Percentiles rank a stretch among this genome's conserved stretches.
Conservation (phyloP, 1,140 invertebrate genomes). For the Gonatopus flavifemur region DNA sequence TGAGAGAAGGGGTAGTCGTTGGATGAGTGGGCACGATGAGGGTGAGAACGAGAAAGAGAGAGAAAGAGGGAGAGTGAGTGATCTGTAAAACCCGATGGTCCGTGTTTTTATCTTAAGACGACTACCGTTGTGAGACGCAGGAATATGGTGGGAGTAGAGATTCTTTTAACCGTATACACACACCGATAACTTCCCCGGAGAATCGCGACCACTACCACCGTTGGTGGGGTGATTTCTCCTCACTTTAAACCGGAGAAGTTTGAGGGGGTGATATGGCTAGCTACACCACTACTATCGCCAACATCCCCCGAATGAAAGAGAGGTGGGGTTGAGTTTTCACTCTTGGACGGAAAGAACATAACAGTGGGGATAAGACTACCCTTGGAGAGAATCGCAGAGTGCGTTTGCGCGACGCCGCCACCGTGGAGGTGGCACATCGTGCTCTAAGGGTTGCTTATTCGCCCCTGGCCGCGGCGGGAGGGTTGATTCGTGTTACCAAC, state of each 20-base stretch:
- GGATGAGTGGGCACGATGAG: not conserved
- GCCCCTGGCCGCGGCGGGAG: slow-evolving; percentile 35
- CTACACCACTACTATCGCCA: slow-evolving; percentile 13
- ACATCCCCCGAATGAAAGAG: slow-evolving; percentile 25
- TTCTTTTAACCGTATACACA: not conserved
- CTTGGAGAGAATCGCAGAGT: slow-evolving; percentile 53
- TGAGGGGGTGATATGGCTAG: slow-evolving; percentile 9
- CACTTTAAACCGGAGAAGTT: too few relatives aligned
- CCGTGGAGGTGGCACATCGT: slow-evolving; percentile 54
- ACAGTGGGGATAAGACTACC: slow-evolving; percentile 57
- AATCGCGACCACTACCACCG: too few relatives aligned
- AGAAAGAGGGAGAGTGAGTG: slow-evolving; percentile 41
- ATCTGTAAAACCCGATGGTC: slow-evolving; percentile 53
- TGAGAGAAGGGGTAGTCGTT: not conserved
- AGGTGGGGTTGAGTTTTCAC: slow-evolving; percentile 30
- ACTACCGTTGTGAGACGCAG: slow-evolving; percentile 27
- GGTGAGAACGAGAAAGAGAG: slow-evolving; percentile 2
- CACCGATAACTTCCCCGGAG: too few relatives aligned
- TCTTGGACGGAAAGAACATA: slow-evolving; percentile 29
- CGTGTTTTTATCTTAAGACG: slow-evolving; percentile 57
- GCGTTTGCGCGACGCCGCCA: slow-evolving; percentile 54
- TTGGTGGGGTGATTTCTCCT: too few relatives aligned
- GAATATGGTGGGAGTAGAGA: not conserved
- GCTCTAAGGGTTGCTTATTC: slow-evolving; percentile 48
- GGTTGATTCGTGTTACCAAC: slow-evolving; percentile 34